Base-by-base conservation (phyloP, 2,888 invertebrate genomes). In the Eledona agricola region DNA sequence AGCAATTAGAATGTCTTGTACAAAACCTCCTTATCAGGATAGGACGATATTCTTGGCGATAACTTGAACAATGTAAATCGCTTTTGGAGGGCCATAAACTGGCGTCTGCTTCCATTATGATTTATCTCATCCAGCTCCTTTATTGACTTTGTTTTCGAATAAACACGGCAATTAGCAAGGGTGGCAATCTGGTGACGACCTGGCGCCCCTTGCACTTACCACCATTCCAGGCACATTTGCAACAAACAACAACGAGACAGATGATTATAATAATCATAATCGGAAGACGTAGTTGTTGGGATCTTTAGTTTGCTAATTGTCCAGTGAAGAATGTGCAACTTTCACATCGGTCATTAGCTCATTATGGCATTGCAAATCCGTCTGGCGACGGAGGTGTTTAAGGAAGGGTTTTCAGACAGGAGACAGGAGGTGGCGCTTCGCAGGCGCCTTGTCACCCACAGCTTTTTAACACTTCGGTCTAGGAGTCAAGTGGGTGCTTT, bases 381-480 rank as follows among this genome's bases (percentile, higher is more conserved):
- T 6, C 25, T 47, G 47, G 47, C 47, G 47, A 37, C 47, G 37
- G 9, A 12, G 13, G n/a, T 5, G 23, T 17, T 13, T 37, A 37
- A 28, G n/a, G n/a, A 47, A 28, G 47, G 47, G 47, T 47, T 47
- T 37, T 12, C 19, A 26, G 35, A 29, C 49, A 40, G 31, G 35
- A 49, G 31, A 26, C 6, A 15, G 31, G 46, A 26, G 22, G 16
- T 32, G 10, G 16, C 25, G 5, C 4, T 22, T 28, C 11, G 17
- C 7, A 46, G 46, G 47, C 49, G 49, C 49, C 49, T 49, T 5
- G 7, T n/a, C 49, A 29, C 49, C 49, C 47, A 25, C 22, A 7
- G 29, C 38, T 49, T 49, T 40, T 49, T 49, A 49, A 49, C 49
- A 49, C 49, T 38, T 49, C 40, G 49, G n/a, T 20, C 22, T 22